phyloP scores from a whole-genome alignment of 1,140 invertebrate species.

The Laupala kohalensis region DNA sequence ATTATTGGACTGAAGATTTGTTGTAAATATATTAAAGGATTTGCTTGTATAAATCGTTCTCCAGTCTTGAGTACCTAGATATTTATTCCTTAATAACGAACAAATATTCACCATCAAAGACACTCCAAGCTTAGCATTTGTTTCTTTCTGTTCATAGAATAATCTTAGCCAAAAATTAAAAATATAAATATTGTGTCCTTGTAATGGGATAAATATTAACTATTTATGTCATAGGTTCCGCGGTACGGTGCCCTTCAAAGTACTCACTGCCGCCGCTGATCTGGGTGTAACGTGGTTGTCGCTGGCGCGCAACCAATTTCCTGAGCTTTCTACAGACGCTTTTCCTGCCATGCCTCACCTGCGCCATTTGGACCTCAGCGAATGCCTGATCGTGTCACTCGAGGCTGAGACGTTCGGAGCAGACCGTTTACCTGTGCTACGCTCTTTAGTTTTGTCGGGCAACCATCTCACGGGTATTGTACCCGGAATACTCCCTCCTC shows the following conservation, averaged over 20 bases:
- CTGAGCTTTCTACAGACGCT: conserved; percentile 29
- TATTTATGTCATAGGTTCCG: conserved; percentile 21
- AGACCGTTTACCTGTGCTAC: conserved; percentile 30
- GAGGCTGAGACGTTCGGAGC: conserved; percentile 26
- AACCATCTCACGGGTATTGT: conserved; percentile 34
- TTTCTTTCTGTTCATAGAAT: background rate
- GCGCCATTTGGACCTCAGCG: conserved; percentile 31
- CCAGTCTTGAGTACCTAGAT: too few species aligned
- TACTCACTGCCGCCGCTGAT: conserved; percentile 33
- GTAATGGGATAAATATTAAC: background rate
- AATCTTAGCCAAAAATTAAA: background rate
- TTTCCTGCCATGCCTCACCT: conserved; percentile 38
- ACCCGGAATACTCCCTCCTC: conserved; percentile 28
- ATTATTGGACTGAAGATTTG: too few species aligned
- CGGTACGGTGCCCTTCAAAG: conserved; percentile 27
- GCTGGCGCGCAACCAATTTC: conserved; percentile 37
- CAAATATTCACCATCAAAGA: too few species aligned
- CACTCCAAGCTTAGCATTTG: too few species aligned
- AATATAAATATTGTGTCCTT: background rate
- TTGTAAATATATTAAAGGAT: too few species aligned
- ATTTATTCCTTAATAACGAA: too few species aligned
- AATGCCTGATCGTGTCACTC: conserved; percentile 27
- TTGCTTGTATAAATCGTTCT: background rate
- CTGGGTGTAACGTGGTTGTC: conserved; percentile 33
- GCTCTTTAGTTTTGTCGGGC: conserved; percentile 30